A percentile compares a stretch with the other conserved stretches of the same genome.
Evolutionary conservation across 2,113 vertebrate genomes (phyloP).

Genomic region (Dicentrarchus labrax): DNA sequence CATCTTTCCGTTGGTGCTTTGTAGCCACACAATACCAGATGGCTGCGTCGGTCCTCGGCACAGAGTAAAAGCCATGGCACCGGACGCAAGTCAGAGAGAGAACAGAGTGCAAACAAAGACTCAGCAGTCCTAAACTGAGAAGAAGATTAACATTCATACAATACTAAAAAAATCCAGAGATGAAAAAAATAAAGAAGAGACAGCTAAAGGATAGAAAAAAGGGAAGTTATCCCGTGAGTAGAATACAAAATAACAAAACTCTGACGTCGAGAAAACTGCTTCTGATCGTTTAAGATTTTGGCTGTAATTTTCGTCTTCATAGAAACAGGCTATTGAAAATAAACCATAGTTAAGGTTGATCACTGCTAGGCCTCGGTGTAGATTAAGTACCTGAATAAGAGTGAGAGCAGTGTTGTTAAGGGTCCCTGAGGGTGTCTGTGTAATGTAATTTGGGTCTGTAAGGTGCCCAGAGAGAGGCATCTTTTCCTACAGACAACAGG

Average conservation of each 20-base stretch:
- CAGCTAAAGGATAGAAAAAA: constrained; percentile 14
- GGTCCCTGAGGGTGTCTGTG: constrained; percentile 94
- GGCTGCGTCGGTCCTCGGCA: constrained; percentile 24
- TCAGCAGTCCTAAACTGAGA: constrained; percentile 87
- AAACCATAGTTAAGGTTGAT: constrained; percentile 66
- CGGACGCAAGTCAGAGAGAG: constrained; percentile 21
- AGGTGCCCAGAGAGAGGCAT: constrained; percentile 37
- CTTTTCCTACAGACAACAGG: constrained; percentile 39
- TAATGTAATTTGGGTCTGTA: constrained; percentile 63
- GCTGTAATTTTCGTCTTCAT: constrained; percentile 24
- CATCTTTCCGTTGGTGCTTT: constrained; percentile 34
- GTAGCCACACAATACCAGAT: constrained; percentile 23
- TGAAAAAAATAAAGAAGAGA: constrained; percentile 15
- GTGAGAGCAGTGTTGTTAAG: constrained; percentile 92
- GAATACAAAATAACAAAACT: constrained; percentile 26
- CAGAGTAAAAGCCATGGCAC: constrained; percentile 75
- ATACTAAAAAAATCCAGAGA: constrained; percentile 42
- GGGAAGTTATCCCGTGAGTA: background rate
- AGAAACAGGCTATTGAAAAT: constrained; percentile 32
- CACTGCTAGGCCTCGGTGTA: constrained; percentile 94
- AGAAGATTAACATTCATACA: constrained; percentile 93
- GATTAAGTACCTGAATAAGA: constrained; percentile 97
- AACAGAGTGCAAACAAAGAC: constrained; percentile 24
- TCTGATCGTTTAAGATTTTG: constrained; percentile 40
- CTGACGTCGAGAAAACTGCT: constrained; percentile 38